Conservation (phyloP, 2,888 invertebrate genomes). For the Chrysolina haemoptera region DNA sequence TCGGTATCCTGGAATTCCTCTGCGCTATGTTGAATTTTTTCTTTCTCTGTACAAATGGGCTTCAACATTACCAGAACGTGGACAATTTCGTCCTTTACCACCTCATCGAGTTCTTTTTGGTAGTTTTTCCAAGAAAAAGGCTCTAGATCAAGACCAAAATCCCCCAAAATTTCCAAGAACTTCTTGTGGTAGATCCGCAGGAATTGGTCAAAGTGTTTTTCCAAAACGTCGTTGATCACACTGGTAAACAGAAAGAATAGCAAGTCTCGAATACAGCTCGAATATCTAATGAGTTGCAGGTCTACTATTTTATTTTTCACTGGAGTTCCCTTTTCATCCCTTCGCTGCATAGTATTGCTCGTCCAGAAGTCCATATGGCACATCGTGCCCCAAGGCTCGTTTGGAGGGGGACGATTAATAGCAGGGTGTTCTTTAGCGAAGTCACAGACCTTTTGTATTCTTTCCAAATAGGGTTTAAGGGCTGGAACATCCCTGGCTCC, state of each 20-base stretch:
- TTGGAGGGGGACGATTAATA: slow-evolving; percentile 60
- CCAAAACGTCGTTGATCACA: slow-evolving; percentile 68
- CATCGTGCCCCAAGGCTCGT: slow-evolving; percentile 72
- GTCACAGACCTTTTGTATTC: slow-evolving; percentile 58
- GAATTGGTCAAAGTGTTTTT: slow-evolving; percentile 71
- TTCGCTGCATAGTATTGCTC: slow-evolving; percentile 74
- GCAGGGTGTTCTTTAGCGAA: slow-evolving; percentile 50
- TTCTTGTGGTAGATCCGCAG: slow-evolving; percentile 72
- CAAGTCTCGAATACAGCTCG: slow-evolving; percentile 72
- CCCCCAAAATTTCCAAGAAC: slow-evolving; percentile 68
- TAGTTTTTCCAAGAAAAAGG: slow-evolving; percentile 68
- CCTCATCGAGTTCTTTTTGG: slow-evolving; percentile 68
- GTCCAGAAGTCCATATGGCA: slow-evolving; percentile 76
- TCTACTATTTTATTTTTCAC: slow-evolving; percentile 74
- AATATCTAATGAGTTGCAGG: slow-evolving; percentile 73
- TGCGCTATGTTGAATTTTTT: slow-evolving; percentile 67
- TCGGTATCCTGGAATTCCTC: slow-evolving; percentile 68
- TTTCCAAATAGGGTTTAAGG: slow-evolving; percentile 58
- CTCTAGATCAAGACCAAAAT: slow-evolving; percentile 63
- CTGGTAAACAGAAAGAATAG: slow-evolving; percentile 74
- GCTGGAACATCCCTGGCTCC: slow-evolving; percentile 57
- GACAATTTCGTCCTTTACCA: slow-evolving; percentile 69
- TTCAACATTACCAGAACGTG: slow-evolving; percentile 72
- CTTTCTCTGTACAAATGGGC: slow-evolving; percentile 70
- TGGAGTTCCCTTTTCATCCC: slow-evolving; percentile 69